Evolutionary conservation across 2,113 vertebrate genomes (phyloP).

Genomic region (Lethenteron reissneri): DNA sequence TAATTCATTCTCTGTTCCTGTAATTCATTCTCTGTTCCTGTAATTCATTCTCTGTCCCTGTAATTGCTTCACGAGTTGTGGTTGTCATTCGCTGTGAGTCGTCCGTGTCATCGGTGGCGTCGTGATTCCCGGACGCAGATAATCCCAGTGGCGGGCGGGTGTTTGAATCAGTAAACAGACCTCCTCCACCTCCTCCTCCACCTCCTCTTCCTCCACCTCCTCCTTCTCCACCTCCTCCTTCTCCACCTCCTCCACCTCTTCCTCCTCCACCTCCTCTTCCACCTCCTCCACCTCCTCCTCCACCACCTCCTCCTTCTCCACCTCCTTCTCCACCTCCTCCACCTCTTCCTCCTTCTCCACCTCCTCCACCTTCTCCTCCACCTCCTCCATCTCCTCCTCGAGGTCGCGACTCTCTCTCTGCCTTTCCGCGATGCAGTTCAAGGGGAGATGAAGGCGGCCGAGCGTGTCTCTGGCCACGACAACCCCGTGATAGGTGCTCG

Average conservation of each 20-base stretch:
- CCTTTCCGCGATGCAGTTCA: background rate
- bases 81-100: background rate
- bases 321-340: slow-evolving; percentile 3
- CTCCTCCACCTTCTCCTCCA: no score
- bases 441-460: no score
- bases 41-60: background rate
- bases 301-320: background rate
- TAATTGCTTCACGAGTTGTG: background rate
- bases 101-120: background rate
- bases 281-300: background rate
- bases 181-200: slow-evolving; percentile 8
- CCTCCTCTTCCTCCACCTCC: slow-evolving; percentile 3
- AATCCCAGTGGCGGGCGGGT: background rate
- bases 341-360: background rate
- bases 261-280: background rate
- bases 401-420: slow-evolving; percentile 4
- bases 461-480: no score
- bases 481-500: no score
- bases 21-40: background rate
- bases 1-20: background rate
- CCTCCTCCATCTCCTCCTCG: no score
- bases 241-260: slow-evolving; percentile 12
- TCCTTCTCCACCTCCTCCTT: slow-evolving; percentile 10
- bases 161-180: background rate
- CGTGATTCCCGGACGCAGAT: background rate